A percentile compares a stretch with the other conserved stretches of the same genome.
Evolutionary conservation across 2,888 invertebrate species (phyloP).

Genomic region (Nemotelus nigrinus): DNA sequence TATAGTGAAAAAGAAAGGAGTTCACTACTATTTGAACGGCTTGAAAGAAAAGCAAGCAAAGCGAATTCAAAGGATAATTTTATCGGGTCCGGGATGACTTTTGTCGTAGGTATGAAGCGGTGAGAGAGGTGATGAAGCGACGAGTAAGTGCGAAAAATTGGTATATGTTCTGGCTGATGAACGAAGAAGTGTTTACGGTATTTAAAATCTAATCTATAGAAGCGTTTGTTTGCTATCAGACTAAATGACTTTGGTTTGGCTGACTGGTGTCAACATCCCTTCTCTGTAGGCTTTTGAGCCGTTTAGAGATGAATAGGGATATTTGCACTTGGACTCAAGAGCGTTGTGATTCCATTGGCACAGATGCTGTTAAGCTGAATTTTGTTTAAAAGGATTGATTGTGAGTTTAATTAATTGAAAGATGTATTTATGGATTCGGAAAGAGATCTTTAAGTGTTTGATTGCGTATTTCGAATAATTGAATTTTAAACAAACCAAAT

Average conservation of each 20-base stretch:
- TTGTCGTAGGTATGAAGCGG: not conserved
- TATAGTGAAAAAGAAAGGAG: not conserved
- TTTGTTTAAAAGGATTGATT: not conserved
- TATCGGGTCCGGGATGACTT: not conserved
- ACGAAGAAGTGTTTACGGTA: slow-evolving; percentile 33
- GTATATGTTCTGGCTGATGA: not conserved
- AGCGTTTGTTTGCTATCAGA: not conserved
- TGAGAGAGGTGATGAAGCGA: not conserved
- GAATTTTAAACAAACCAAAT: no score
- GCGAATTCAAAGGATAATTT: slow-evolving; percentile 19
- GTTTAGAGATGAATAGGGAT: slow-evolving; percentile 10
- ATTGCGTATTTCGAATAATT: no score
- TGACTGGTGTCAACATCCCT: slow-evolving; percentile 34
- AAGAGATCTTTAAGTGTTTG: no score
- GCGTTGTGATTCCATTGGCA: not conserved
- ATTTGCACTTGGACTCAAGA: slow-evolving; percentile 1
- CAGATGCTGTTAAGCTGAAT: not conserved
- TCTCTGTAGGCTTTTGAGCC: not conserved
- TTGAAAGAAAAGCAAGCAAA: slow-evolving; percentile 31
- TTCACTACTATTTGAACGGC: slow-evolving; percentile 4
- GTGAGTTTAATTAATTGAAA: slow-evolving; percentile 25
- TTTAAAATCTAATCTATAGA: slow-evolving; percentile 40
- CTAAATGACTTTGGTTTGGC: not conserved
- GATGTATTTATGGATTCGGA: slow-evolving; percentile 1
- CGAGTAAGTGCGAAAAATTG: not conserved